A percentile compares a stretch with the other conserved stretches of the same genome.
Conservation (phyloP, 2,797 vertebrate species). For the Eidolon dupreanum region DNA sequence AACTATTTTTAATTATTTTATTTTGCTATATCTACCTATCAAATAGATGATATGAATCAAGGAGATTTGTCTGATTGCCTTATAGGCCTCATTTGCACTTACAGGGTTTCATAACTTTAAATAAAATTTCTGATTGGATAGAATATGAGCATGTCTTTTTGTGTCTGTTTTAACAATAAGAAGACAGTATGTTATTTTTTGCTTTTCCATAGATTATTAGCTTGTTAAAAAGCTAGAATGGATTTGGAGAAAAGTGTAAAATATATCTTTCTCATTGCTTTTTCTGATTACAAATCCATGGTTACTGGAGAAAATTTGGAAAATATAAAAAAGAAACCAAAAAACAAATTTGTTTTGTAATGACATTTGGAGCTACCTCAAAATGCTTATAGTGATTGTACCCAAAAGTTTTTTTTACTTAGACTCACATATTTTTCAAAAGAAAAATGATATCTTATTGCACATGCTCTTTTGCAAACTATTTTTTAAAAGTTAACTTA, state of each 20-base stretch:
- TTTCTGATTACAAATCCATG: background rate
- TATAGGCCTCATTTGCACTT: background rate
- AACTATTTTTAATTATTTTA: background rate
- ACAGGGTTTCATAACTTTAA: background rate
- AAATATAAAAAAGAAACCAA: conserved; percentile 42
- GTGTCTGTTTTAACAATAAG: background rate
- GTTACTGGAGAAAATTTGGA: conserved; percentile 36
- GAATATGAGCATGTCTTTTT: background rate
- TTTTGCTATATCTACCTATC: background rate
- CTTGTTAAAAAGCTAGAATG: conserved; percentile 39
- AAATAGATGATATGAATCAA: background rate
- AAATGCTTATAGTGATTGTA: background rate
- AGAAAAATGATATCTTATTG: conserved; percentile 31
- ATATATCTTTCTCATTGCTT: background rate
- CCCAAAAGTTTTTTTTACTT: conserved; percentile 34
- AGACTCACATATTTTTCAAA: background rate
- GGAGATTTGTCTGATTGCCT: background rate
- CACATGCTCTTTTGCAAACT: conserved; percentile 7
- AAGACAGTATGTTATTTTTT: conserved; percentile 31
- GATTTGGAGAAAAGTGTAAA: conserved; percentile 31
- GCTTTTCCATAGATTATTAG: background rate
- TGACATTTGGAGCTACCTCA: background rate
- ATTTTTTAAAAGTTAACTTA: conserved; percentile 10
- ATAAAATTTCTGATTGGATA: conserved; percentile 4
- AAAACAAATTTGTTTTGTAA: background rate